Base-by-base conservation (phyloP, 2,888 invertebrate species). In the Sepioteuthis lessoniana region DNA sequence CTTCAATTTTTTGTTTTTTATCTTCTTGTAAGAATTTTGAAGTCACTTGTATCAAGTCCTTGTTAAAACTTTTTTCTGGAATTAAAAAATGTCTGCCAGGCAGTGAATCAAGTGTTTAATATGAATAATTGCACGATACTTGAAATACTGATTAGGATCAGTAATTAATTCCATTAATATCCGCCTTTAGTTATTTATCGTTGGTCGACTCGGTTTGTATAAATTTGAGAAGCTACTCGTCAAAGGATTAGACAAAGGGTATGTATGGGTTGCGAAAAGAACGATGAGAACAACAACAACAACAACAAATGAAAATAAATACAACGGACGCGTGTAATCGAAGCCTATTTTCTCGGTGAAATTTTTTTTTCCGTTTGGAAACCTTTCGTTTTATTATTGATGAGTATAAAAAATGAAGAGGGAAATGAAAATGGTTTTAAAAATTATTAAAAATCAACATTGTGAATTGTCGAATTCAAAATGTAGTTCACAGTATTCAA, bases 141-240 rank as follows among this genome's bases (percentile, higher is more conserved):
- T 76, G 31, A 76, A 76, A n/a, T 76, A 8, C 31, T 76, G 76
- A n/a, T 31, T 0, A 0, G 31, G 8, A 76, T 76, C 76, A 3
- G 10, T 76, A 76, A 76, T 76, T 76, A 76, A n/a, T 76, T 76
- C 76, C 76, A 76, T 76, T 76, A 76, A 76, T 76, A 76, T 76
- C 76, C 8, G 76, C n/a, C 76, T 76, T n/a, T 8, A 31, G n/a
- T 76, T n/a, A n/a, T 76, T 76, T n/a, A 76, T n/a, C n/a, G 10
- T 76, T 76, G 31, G 5, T 76, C 31, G n/a, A 7, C n/a, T n/a
- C n/a, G n/a, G 10, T 76, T 76, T 76, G 76, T 76, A n/a, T n/a
- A n/a, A 76, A n/a, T 76, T 76, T n/a, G 7, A 8, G 76, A 76
- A 76, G 76, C 8, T n/a, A n/a, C 76, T 1, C 76, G 76, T 76